Conservation (phyloP, 1,140 invertebrate genomes). For the Drosophila pallidifrons region DNA sequence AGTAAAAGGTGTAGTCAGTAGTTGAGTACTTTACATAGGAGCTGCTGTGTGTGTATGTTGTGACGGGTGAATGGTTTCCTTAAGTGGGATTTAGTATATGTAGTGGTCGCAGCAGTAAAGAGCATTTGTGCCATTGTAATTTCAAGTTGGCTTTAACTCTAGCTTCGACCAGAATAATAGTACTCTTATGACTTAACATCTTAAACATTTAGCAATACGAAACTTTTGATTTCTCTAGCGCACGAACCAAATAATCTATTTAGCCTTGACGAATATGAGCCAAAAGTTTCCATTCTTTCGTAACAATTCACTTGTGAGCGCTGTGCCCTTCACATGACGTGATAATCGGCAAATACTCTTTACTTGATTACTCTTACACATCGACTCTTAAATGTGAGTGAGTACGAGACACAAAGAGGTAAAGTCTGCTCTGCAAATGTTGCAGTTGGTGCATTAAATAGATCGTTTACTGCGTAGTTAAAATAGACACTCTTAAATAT, state of each 20-base stretch:
- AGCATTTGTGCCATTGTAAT: conserved; percentile 38
- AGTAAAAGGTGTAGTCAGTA: conserved; percentile 33
- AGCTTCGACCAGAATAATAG: background rate
- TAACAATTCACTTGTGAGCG: background rate
- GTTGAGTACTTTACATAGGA: conserved; percentile 9
- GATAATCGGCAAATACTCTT: background rate
- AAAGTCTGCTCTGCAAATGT: background rate
- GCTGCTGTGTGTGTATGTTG: background rate
- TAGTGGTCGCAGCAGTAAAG: conserved; percentile 32
- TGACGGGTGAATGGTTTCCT: conserved; percentile 23
- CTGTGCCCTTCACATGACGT: conserved; percentile 21
- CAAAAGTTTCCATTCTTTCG: conserved; percentile 6
- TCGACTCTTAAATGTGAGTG: background rate
- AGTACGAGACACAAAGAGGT: background rate
- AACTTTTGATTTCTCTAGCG: conserved; percentile 1
- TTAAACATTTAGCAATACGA: background rate
- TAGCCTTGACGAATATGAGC: conserved; percentile 4
- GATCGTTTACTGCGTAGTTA: no score
- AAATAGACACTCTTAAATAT: no score
- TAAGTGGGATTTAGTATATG: conserved; percentile 72
- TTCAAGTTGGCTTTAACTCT: conserved; percentile 15
- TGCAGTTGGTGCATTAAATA: background rate
- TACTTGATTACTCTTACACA: background rate
- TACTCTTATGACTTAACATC: no score
- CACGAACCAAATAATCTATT: background rate